Evolutionary conservation across 2,113 vertebrate species (phyloP), one percentile per base, ranked within the genome.

Genomic region (Sula dactylatra): DNA sequence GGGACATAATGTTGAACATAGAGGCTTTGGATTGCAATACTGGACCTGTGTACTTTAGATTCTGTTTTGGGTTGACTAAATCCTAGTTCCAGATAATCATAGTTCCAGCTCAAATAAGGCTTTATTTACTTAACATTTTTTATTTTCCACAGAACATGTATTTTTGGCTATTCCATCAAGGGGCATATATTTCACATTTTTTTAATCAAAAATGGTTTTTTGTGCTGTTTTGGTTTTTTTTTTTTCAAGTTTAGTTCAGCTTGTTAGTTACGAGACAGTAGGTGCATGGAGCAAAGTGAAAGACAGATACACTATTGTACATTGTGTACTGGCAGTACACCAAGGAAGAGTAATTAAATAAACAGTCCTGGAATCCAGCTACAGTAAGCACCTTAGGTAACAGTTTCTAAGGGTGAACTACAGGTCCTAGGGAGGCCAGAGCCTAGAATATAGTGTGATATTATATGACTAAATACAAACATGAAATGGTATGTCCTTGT

Each of bases 341-440:
- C 80, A 87, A 74, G 32, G 26, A 82, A 94, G n/a, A 64, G n/a
- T 86, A 92, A 86, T 96, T 90, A 97, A 93, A 88, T 90, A 72
- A 89, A 74, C 27, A 90, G 49, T 84, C 24, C 58, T 76, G 49
- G 36, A 90, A 93, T 91, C 49, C 42, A 90, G 45, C 18, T 34
- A 55, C 55, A 67, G 80, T 42, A 67, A 86, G 20, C 10, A 93
- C 76, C 90, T 71, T 56, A 84, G 67, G 70, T 67, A 82, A 69
- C 38, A 83, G 19, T 52, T 86, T 88, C 44, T 76, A 88, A 91
- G 69, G 82, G 52, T 62, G 71, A 92, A 73, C 54, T 88, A 17
- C 61, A 87, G 24, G 15, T 83, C 40, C 49, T 52, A 77, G 47
- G 65, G 21, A 79, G 31, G 12, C 40, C 82, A 69, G 29, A 91